These are phyloP conservation scores for Drosophila trapezifrons DNA, from an alignment of 1,140 invertebrate genomes.

Conservation along the genomic window DNA sequence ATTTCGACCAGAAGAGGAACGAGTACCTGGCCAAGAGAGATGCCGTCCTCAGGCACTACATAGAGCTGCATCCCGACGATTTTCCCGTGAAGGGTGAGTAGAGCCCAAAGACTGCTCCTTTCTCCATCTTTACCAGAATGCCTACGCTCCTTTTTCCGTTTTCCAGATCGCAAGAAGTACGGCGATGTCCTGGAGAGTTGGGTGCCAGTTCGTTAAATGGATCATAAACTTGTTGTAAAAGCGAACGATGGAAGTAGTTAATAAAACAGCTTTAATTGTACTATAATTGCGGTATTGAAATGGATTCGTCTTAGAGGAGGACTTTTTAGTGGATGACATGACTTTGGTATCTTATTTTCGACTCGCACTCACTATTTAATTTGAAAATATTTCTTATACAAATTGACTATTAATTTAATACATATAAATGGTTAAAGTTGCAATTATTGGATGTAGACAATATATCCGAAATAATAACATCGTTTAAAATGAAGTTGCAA, in stretches of 20 bases:
- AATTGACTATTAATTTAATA: too few relatives aligned
- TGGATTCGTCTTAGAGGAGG: not conserved
- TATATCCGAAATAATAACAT: too few relatives aligned
- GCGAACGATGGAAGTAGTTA: conserved; percentile 56
- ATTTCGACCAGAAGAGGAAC: conserved; percentile 83
- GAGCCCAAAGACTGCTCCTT: not conserved
- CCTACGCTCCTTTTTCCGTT: conserved; percentile 1
- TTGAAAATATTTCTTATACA: too few relatives aligned
- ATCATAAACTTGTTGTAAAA: conserved; percentile 22
- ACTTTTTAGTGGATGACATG: not conserved
- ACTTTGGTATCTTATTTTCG: not conserved
- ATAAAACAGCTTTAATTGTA: conserved; percentile 78
- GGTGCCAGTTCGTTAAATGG: conserved; percentile 87
- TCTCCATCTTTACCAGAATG: not conserved
- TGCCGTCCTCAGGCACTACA: conserved; percentile 88
- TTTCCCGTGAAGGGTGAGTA: conserved; percentile 87
- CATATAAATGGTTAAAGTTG: too few relatives aligned
- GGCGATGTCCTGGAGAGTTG: conserved; percentile 87
- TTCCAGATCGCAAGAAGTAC: conserved; percentile 87
- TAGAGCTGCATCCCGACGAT: conserved; percentile 89
- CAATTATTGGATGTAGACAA: too few relatives aligned
- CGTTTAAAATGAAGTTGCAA: too few relatives aligned
- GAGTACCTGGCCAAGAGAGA: conserved; percentile 86
- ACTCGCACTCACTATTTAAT: too few relatives aligned
- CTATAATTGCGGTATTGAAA: conserved; percentile 37